phyloP scores from a whole-genome alignment of 2,888 invertebrate species.

The Protonemura montana region DNA sequence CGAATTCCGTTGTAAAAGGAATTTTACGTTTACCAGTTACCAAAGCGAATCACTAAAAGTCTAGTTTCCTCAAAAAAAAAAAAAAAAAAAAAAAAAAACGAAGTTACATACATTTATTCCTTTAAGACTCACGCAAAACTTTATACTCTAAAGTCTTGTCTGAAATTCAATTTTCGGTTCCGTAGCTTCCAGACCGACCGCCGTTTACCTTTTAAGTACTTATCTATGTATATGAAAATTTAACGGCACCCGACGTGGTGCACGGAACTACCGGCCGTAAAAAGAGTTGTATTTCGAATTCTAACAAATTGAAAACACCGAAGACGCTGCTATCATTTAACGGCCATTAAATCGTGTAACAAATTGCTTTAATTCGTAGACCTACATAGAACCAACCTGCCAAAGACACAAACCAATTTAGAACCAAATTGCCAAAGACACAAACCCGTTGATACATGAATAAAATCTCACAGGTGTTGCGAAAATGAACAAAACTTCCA shows the following conservation, averaged over 20 bases:
- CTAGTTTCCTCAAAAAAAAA: slow-evolving; percentile 17
- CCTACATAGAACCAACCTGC: not conserved
- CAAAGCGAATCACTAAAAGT: slow-evolving; percentile 32
- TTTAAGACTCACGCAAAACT: slow-evolving; percentile 22
- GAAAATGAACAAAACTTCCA: too few relatives aligned
- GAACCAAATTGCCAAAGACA: too few relatives aligned
- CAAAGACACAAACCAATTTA: too few relatives aligned
- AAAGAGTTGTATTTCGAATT: slow-evolving; percentile 1
- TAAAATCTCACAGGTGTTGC: too few relatives aligned
- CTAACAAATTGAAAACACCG: slow-evolving; percentile 13
- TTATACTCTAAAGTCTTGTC: slow-evolving; percentile 33
- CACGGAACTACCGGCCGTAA: slow-evolving; percentile 8
- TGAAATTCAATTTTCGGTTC: slow-evolving; percentile 36
- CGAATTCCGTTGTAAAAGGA: slow-evolving; percentile 25
- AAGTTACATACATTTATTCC: slow-evolving; percentile 30
- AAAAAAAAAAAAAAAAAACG: slow-evolving; percentile 10
- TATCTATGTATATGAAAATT: slow-evolving; percentile 37
- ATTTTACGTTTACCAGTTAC: slow-evolving; percentile 3
- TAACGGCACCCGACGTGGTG: slow-evolving; percentile 15
- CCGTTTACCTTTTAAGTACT: slow-evolving; percentile 23
- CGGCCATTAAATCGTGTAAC: not conserved
- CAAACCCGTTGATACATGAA: too few relatives aligned
- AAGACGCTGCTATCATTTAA: slow-evolving; percentile 28
- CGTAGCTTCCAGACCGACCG: not conserved
- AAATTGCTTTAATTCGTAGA: not conserved